A percentile compares a stretch with the other conserved stretches of the same genome.
Conservation (phyloP, 2,888 invertebrate species). For the Plebejus argus region DNA sequence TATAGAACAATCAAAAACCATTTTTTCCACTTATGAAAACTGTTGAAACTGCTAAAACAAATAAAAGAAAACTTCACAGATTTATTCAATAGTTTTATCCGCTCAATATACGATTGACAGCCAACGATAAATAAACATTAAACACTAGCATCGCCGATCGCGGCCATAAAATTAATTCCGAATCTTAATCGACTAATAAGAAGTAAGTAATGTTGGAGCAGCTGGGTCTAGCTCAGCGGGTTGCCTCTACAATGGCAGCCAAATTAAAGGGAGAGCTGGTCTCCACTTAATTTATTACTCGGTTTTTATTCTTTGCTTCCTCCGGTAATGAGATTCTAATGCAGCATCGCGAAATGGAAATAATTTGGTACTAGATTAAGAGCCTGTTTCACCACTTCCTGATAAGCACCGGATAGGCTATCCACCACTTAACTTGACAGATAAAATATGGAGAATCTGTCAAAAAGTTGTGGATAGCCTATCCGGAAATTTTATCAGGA, state of each 20-base stretch:
- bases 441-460: too few relatives aligned
- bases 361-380: neutral
- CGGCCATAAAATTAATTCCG: constrained; percentile 57
- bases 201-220: constrained; percentile 74
- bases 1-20: too few relatives aligned
- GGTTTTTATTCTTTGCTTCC: constrained; percentile 74
- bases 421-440: too few relatives aligned
- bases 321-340: constrained; percentile 77
- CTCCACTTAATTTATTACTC: constrained; percentile 79
- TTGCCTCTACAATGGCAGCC: constrained; percentile 76
- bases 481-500: too few relatives aligned
- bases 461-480: too few relatives aligned
- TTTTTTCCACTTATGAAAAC: too few relatives aligned
- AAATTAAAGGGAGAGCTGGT: constrained; percentile 79
- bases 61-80: neutral
- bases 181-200: constrained; percentile 73
- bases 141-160: neutral
- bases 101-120: neutral
- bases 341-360: constrained; percentile 49
- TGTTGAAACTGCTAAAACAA: neutral
- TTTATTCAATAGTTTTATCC: neutral
- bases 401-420: too few relatives aligned
- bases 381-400: too few relatives aligned
- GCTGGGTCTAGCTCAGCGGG: constrained; percentile 77
- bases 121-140: neutral